These are phyloP conservation scores for Vanacampus margaritifer DNA, from an alignment of 2,113 vertebrate species.

Conservation along the genomic window DNA sequence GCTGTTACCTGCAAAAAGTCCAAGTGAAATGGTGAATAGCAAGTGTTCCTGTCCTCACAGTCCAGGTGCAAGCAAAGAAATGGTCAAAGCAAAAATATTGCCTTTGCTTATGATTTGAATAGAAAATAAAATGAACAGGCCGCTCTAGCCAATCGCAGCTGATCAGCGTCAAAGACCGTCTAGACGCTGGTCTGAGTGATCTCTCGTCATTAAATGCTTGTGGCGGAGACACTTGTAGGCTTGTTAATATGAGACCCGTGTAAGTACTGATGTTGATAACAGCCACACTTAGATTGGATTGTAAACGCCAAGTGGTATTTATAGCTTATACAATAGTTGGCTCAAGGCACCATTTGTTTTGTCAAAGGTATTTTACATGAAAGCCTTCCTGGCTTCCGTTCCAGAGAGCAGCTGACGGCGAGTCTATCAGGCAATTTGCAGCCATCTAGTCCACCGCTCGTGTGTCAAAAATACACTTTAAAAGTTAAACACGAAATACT, in stretches of 20 bases:
- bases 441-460: constrained; percentile 25
- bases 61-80: background rate
- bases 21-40: background rate
- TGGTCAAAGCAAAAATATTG: background rate
- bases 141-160: background rate
- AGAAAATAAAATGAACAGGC: background rate
- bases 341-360: constrained; percentile 52
- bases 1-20: too few species aligned
- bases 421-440: constrained; percentile 29
- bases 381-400: constrained; percentile 34
- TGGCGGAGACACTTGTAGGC: background rate
- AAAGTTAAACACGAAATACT: constrained; percentile 41
- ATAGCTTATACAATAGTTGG: constrained; percentile 1
- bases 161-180: background rate
- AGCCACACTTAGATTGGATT: background rate
- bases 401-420: constrained; percentile 38
- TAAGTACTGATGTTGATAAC: background rate
- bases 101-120: background rate
- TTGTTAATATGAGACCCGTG: background rate
- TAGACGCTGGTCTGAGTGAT: background rate
- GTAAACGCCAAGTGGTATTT: background rate
- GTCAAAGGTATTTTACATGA: constrained; percentile 61
- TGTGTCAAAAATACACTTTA: constrained; percentile 46
- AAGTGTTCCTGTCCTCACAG: background rate
- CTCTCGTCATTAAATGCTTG: background rate